These are phyloP conservation scores for Invenusta paracnida DNA, from an alignment of 2,888 invertebrate species.

Conservation along the genomic window DNA sequence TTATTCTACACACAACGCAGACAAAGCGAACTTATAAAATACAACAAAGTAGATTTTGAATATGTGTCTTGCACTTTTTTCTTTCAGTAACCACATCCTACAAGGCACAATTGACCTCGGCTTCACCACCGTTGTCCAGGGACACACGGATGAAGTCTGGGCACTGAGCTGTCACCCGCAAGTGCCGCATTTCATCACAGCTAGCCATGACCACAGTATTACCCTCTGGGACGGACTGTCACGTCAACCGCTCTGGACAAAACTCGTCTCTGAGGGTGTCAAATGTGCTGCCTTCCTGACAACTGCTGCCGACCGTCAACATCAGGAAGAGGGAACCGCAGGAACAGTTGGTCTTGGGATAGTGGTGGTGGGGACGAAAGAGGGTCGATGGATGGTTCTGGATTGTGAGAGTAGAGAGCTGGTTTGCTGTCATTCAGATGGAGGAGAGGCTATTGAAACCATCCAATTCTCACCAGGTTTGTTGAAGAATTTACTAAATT, in stretches of 20 bases:
- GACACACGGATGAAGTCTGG: slow-evolving; percentile 85
- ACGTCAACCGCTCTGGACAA: slow-evolving; percentile 81
- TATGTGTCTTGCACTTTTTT: not conserved
- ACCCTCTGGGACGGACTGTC: slow-evolving; percentile 80
- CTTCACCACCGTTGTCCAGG: slow-evolving; percentile 63
- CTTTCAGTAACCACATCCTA: not conserved
- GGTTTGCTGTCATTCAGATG: slow-evolving; percentile 56
- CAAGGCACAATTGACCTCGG: not conserved
- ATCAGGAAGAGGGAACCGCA: no score
- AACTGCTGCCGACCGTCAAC: not conserved
- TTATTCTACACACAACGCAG: no score
- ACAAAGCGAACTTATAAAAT: no score
- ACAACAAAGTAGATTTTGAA: not conserved
- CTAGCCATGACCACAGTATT: slow-evolving; percentile 61
- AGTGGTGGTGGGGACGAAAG: slow-evolving; percentile 73
- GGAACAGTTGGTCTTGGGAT: no score
- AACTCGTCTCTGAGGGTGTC: slow-evolving; percentile 78
- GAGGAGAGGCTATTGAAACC: slow-evolving; percentile 59
- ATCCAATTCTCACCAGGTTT: slow-evolving; percentile 62
- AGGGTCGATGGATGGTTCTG: slow-evolving; percentile 77
- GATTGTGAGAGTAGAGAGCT: slow-evolving; percentile 65
- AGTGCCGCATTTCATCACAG: slow-evolving; percentile 78
- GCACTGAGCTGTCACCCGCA: slow-evolving; percentile 76
- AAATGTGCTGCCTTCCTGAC: slow-evolving; percentile 77
- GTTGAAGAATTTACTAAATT: slow-evolving; percentile 2